These are phyloP conservation scores for Melanophora roralis DNA, from an alignment of 2,888 invertebrate species.

Conservation along the genomic window DNA sequence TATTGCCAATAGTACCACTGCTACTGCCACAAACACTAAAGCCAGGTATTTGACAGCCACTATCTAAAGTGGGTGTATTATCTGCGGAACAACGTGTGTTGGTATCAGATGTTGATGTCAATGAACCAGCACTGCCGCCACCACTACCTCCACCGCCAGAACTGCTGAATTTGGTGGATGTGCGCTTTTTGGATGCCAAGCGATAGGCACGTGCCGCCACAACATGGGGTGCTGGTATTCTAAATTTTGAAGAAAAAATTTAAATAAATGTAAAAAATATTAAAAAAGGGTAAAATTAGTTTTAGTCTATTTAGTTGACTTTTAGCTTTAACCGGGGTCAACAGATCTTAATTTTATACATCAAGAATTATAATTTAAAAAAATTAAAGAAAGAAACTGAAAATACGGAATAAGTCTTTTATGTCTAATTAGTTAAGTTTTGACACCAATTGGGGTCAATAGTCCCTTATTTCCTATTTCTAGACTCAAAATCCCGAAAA, in stretches of 20 bases:
- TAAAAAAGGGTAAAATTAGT: too few relatives aligned
- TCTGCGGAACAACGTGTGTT: conserved; percentile 46
- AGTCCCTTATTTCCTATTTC: too few relatives aligned
- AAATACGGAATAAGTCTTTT: too few relatives aligned
- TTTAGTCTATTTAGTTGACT: too few relatives aligned
- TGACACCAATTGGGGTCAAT: too few relatives aligned
- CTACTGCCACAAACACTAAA: conserved; percentile 58
- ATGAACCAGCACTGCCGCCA: conserved; percentile 63
- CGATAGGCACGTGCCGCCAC: conserved; percentile 80
- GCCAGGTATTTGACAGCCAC: conserved; percentile 48
- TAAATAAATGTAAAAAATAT: too few relatives aligned
- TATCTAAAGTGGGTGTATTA: conserved; percentile 53
- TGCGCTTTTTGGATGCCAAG: conserved; percentile 75
- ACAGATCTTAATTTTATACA: too few relatives aligned
- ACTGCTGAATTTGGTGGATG: conserved; percentile 55
- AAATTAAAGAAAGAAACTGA: too few relatives aligned
- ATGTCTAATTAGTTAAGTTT: too few relatives aligned
- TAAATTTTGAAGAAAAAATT: conserved; percentile 62
- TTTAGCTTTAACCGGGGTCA: too few relatives aligned
- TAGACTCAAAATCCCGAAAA: too few relatives aligned
- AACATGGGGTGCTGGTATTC: conserved; percentile 80
- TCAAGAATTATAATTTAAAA: too few relatives aligned
- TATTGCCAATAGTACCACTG: conserved; percentile 48
- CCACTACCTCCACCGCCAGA: conserved; percentile 53
- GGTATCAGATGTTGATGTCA: conserved; percentile 48